Percentiles rank a stretch among this genome's conserved stretches.
Conservation (phyloP, 2,888 invertebrate genomes). For the Abrostola tripartita region DNA sequence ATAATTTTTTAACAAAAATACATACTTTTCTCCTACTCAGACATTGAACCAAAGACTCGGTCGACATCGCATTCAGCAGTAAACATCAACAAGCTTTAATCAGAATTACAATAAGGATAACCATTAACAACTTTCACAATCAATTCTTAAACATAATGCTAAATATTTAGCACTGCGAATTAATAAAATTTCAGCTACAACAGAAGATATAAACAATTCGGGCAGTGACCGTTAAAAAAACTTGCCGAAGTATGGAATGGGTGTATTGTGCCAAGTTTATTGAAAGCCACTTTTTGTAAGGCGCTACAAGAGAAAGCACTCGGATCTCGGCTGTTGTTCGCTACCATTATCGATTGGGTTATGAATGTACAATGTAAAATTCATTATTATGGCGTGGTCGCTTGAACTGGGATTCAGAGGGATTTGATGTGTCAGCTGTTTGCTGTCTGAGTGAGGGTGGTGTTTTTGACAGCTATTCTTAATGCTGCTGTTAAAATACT, state of each 20-base stretch:
- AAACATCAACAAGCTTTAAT: slow-evolving; percentile 1
- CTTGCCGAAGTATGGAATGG: slow-evolving; percentile 52
- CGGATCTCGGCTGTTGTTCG: slow-evolving; percentile 40
- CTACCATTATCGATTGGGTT: slow-evolving; percentile 45
- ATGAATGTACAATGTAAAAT: slow-evolving; percentile 42
- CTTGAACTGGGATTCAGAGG: background rate
- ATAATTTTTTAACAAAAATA: too few relatives aligned
- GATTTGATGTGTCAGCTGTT: slow-evolving; percentile 5
- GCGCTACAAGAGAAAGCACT: slow-evolving; percentile 68
- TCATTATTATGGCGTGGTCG: slow-evolving; percentile 27
- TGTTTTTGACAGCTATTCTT: too few relatives aligned
- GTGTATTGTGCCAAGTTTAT: slow-evolving; percentile 56
- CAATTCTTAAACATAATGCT: slow-evolving; percentile 28
- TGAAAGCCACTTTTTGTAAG: slow-evolving; percentile 60
- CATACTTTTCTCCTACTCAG: too few relatives aligned
- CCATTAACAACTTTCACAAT: slow-evolving; percentile 40
- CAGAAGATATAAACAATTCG: slow-evolving; percentile 60
- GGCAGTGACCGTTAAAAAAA: slow-evolving; percentile 54
- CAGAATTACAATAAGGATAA: slow-evolving; percentile 8
- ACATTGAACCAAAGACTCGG: too few relatives aligned
- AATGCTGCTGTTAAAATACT: too few relatives aligned
- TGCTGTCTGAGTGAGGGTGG: background rate
- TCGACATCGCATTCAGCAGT: slow-evolving; percentile 3
- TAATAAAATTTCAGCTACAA: slow-evolving; percentile 34
- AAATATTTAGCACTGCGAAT: slow-evolving; percentile 35